Evolutionary conservation across 1,140 invertebrate species (phyloP).

Genomic region (Trachymyrmex septentrionalis): DNA sequence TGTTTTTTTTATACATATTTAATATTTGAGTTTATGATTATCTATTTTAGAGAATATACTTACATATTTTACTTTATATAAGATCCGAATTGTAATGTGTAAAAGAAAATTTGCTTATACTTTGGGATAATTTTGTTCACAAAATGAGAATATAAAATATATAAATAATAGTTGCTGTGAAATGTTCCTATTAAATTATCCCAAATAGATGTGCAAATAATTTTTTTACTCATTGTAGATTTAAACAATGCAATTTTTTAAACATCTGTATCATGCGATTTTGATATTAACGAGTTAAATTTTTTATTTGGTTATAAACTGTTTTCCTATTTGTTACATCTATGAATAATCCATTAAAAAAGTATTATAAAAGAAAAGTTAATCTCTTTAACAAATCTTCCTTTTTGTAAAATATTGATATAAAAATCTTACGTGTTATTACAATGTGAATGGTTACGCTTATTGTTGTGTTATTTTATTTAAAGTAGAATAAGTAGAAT

Average conservation of each 20-base stretch:
- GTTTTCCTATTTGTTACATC: slow-evolving; percentile 8
- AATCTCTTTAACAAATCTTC: neutral
- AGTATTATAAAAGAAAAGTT: neutral
- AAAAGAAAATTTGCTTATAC: neutral
- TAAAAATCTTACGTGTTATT: neutral
- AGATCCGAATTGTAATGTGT: neutral
- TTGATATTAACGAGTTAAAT: neutral
- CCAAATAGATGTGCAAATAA: neutral
- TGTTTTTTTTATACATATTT: neutral
- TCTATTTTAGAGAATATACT: neutral
- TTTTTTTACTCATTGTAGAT: slow-evolving; percentile 16
- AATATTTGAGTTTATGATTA: slow-evolving; percentile 26
- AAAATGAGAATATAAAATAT: slow-evolving; percentile 31
- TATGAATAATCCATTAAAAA: slow-evolving; percentile 14
- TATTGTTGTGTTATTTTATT: neutral
- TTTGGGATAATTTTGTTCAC: slow-evolving; percentile 19
- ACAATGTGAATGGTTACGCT: neutral
- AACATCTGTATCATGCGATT: neutral
- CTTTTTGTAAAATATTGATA: neutral
- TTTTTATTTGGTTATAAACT: slow-evolving; percentile 15
- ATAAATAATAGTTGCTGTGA: neutral
- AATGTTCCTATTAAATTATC: slow-evolving; percentile 5
- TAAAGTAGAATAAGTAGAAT: slow-evolving; percentile 6
- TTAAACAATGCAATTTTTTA: slow-evolving; percentile 10
- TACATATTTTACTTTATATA: slow-evolving; percentile 5